Evolutionary conservation across 2,888 invertebrate species (phyloP), one percentile per base, ranked within the genome.

Genomic region (Athrips mouffetella): DNA sequence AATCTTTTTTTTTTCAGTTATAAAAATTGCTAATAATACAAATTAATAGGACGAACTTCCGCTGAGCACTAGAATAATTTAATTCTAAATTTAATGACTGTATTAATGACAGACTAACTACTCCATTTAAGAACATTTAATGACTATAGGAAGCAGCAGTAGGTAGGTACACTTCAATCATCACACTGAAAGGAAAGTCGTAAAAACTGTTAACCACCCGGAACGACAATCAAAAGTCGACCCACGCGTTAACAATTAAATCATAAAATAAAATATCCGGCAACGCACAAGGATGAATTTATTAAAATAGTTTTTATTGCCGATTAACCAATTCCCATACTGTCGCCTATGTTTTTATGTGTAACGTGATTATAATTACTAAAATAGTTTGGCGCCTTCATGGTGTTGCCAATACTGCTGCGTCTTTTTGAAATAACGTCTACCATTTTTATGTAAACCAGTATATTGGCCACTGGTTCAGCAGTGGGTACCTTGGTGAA

Each of bases 311-410:
- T 51, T 67, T 78, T 80, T 74, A 80, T 70, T 62, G 66, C 51
- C 59, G 67, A 71, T 69, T 76, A 80, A 76, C 74, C 71, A 70
- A 72, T 70, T 67, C 69, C 54, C 56, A 63, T 63, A 58, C 62
- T 68, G 72, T 66, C 67, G 59, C 57, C 25, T n/a, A 30, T 57
- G 55, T 49, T 55, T 62, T 69, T 57, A 65, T 59, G 59, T 53
- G 46, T 41, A 55, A 46, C 72, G 75, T 72, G 75, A 64, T 55
- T 50, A 52, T 60, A 62, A 64, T 72, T 37, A 41, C 52, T 63
- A 69, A 57, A 51, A 52, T 52, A 53, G 50, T 49, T 40, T 60
- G 70, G 73, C 73, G 75, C 70, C 70, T 50, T n/a, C n/a, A n/a
- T n/a, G n/a, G n/a, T n/a, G n/a, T n/a, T n/a, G n/a, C n/a, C n/a